Percentiles rank a stretch among this genome's conserved stretches.
Evolutionary conservation across 2,113 vertebrate species (phyloP).

Genomic region (Cairina moschata): DNA sequence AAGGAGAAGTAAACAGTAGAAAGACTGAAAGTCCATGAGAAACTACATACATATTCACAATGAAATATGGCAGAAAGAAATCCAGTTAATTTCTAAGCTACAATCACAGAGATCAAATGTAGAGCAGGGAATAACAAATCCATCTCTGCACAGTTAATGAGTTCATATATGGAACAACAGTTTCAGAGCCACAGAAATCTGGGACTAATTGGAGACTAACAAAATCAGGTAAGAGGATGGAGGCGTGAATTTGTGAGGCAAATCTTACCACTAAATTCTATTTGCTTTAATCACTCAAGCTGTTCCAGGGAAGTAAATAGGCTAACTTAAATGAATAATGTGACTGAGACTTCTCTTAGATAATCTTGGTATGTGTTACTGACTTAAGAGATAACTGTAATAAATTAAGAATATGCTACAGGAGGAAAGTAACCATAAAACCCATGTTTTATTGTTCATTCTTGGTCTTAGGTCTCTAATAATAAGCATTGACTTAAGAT

Average conservation of each 20-base stretch:
- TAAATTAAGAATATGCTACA: neutral
- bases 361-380: neutral
- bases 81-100: neutral
- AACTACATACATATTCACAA: neutral
- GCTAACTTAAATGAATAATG: neutral
- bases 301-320: neutral
- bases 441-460: neutral
- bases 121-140: neutral
- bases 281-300: neutral
- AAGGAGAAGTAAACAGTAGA: neutral
- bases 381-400: neutral
- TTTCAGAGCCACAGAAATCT: neutral
- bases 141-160: neutral
- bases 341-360: neutral
- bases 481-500: neutral
- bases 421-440: neutral
- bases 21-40: neutral
- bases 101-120: slow-evolving; percentile 5
- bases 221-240: neutral
- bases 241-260: neutral
- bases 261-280: neutral
- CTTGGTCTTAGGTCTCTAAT: neutral
- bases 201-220: neutral
- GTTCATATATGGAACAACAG: neutral
- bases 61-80: neutral